Percentiles rank a stretch among this genome's conserved stretches.
Conservation (phyloP, 2,797 vertebrate genomes). For the Tragopan temminckii region DNA sequence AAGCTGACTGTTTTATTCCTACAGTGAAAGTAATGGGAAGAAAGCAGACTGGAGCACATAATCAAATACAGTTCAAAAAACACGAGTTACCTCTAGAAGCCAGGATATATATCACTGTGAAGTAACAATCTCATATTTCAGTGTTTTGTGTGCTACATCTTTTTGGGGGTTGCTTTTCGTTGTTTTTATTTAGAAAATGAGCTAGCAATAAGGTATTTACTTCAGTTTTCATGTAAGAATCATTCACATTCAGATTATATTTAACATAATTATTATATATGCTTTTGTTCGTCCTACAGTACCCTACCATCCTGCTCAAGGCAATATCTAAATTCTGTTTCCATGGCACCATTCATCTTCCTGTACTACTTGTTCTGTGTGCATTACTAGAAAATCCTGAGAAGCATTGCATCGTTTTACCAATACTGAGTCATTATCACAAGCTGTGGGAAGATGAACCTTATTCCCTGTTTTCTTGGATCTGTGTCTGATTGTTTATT, state of each 20-base stretch:
- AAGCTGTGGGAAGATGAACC: background rate
- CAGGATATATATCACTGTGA: background rate
- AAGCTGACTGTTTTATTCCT: background rate
- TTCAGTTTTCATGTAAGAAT: background rate
- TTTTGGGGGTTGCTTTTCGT: background rate
- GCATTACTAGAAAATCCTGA: background rate
- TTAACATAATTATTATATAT: slow-evolving; percentile 7
- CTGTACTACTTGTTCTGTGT: background rate
- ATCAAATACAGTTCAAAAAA: background rate
- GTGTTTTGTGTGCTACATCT: background rate
- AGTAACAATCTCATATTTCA: background rate
- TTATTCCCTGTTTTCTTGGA: background rate
- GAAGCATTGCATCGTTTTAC: background rate
- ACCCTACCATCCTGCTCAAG: background rate
- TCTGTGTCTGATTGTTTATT: background rate
- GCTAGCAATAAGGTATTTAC: background rate
- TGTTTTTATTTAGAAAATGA: background rate
- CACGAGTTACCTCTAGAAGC: background rate
- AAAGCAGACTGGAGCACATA: background rate
- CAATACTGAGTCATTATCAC: background rate
- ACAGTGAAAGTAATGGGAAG: background rate
- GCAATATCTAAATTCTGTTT: slow-evolving; percentile 29
- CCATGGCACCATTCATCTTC: slow-evolving; percentile 34
- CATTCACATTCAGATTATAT: background rate
- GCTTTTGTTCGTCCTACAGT: slow-evolving; percentile 1